Base-by-base conservation (phyloP, 2,888 invertebrate genomes). In the Oscheius onirici region DNA sequence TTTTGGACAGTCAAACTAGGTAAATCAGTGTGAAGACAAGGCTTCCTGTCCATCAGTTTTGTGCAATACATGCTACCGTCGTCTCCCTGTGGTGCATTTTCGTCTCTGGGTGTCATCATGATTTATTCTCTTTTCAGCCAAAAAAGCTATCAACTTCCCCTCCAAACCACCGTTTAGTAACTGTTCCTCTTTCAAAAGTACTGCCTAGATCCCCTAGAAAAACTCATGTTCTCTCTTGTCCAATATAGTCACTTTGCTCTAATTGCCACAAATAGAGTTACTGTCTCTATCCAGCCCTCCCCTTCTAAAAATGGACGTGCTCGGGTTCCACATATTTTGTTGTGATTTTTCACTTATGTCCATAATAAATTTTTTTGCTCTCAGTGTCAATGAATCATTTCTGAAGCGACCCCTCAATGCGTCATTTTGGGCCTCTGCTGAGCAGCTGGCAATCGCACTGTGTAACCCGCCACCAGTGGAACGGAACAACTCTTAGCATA, bases 1-100 rank as follows among this genome's bases (percentile, higher is more conserved):
- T 73, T 0, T 55, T 73, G 54, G 73, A 73, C 34, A 63, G 55
- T 20, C 63, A 68, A 1, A 51, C 70, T 55, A 73, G 73, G 73
- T 73, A 73, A 61, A 43, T 41, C 40, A 20, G 17, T 40, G 52
- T 34, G 15, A n/a, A 46, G 11, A 26, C 8, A 22, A 8, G 34
- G 66, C 55, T 66, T 66, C 8, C 52, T 52, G 60, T 41, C 28
- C n/a, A 26, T 34, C 46, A 17, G 1, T 58, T 17, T 58, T 58
- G 58, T 58, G 58, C 58, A 58, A 58, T 43, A 58, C 40, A 40
- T 41, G 58, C 58, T 58, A 20, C 40, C 22, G 55, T 34, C 34
- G 34, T 58, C 28, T 55, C 58, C 58, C 58, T 22, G 58, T 66
- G 54, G 52, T 52, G 66, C 65, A 34, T 28, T 41, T 28, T 28